Base-by-base conservation (phyloP, 1,140 invertebrate species). In the Cydia pomonella region DNA sequence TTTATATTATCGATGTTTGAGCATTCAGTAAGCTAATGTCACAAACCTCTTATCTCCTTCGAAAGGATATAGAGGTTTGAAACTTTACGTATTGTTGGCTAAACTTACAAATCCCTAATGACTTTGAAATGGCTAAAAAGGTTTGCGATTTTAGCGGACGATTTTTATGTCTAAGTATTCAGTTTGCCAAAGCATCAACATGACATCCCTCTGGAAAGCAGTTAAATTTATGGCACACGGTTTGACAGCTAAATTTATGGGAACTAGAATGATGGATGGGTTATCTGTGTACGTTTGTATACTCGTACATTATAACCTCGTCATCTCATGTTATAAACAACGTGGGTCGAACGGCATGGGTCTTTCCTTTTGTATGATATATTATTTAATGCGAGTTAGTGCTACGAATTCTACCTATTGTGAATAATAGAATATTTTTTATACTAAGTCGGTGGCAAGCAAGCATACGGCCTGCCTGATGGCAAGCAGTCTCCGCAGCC, bases 1-100 rank as follows among this genome's bases (percentile, higher is more conserved):
- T 41, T 63, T 77, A 80, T 80, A 74, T 77, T 59, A 74, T 78
- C 72, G 76, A 74, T 75, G 75, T 79, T 78, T 73, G 62, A 64
- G 73, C 76, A 71, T 79, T 77, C 76, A 75, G 78, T 21, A 10
- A 23, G 62, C 33, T 38, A 63, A 63, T 63, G 7, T 38, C 33
- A 3, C 33, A 38, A 38, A 38, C 33, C 9, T 38, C 33, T 38
- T 38, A 38, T 38, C 33, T 38, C 3, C 13, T 44, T 12, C 13
- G 41, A 44, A 44, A 41, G 0, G 12, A 13, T 38, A 38, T n/a
- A 38, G 3, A 44, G 41, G 41, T 16, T 44, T 44, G 12, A 12
- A 44, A 44, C 12, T 3, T 44, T 44, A 16, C 12, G 13, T 44
- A 44, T 13, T 44, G 41, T 44, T 44, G 41, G 12, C 41, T 3